Base-by-base conservation (phyloP, 1,140 invertebrate genomes). In the Orius insidiosus region DNA sequence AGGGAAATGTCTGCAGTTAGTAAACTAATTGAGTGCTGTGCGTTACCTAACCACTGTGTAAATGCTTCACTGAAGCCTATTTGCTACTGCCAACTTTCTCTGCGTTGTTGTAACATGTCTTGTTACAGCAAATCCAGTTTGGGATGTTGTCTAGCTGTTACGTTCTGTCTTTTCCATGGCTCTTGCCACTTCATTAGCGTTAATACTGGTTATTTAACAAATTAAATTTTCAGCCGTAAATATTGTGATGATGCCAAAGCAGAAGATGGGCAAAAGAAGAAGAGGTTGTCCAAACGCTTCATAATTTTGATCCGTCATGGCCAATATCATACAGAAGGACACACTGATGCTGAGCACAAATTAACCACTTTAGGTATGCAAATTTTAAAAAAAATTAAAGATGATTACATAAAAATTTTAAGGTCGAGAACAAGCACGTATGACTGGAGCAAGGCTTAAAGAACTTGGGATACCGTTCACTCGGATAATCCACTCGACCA, bases 241-340 rank as follows among this genome's bases (percentile, higher is more conserved):
- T 24, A 24, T 24, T 24, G 24, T 24, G 24, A 24, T 24, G 24
- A 24, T 24, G 47, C 64, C 70, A 5, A 63, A 67, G 24, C 71
- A 76, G 50, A 52, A 37, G 42, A 52, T 51, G 13, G 50, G 16
- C 9, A 53, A 13, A 52, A 56, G 43, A 50, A 55, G 18, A 41
- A 55, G 6, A 70, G 69, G 51, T 64, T 30, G 16, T 43, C 85
- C 1, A 88, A 72, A 59, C 66, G 93, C 31, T 83, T 97, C 62
- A 60, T 98, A 24, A 71, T 98, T 52, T 69, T 98, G 5, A 83
- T 98, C 51, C 71, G 94, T 31, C 94, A 98, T 67, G 94, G 94
- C 0, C 92, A 98, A 59, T 98, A 96, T 59, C 74, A 89, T 53
- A 57, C 78, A 14, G 63, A 71, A 16, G 87, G 81, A 1, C 62